Base-by-base conservation (phyloP, 2,888 invertebrate species). In the Pandemis heparana region DNA sequence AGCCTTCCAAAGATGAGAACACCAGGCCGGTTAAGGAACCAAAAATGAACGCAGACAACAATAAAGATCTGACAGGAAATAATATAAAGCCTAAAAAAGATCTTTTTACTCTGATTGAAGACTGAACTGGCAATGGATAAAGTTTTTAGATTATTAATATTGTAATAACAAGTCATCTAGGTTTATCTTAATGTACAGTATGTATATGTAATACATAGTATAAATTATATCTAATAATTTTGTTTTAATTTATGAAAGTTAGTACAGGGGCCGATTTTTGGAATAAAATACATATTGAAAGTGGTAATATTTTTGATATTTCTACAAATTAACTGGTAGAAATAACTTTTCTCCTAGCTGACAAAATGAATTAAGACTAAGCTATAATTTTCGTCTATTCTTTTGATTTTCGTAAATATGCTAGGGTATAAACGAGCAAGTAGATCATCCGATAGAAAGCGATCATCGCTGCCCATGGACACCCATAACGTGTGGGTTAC, bases 1-100 rank as follows among this genome's bases (percentile, higher is more conserved):
- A 94, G 81, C 80, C 86, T 51, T 79, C 85, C 9, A 92, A 92
- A 79, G 92, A 92, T 79, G 92, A 93, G 10, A 85, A 84, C 70
- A 76, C 75, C 8, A 86, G 89, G 75, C 87, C 90, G 14, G 74
- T 84, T 0, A 92, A 92, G 72, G 92, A 91, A 77, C 76, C 82
- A 9, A 92, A 91, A 81, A 77, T 86, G 9, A 82, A 76, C 77
- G 75, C 79, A 56, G 83, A 85, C 46, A 81, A 84, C 48, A 81
- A 82, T 75, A 74, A 79, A 66, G 81, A 80, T 39, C 18, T 70
- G 12, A 59, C 70, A 66, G 81, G 78, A 41, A 86, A 79, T 75
- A 83, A 79, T 80, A 76, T 75, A 12, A 88, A 87, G 71, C 79
- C 81, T 73, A 88, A 86, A 77, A 85, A 80, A 77, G 86, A 83